Evolutionary conservation across 1,140 invertebrate species (phyloP).

Genomic region (Linepithema humile): DNA sequence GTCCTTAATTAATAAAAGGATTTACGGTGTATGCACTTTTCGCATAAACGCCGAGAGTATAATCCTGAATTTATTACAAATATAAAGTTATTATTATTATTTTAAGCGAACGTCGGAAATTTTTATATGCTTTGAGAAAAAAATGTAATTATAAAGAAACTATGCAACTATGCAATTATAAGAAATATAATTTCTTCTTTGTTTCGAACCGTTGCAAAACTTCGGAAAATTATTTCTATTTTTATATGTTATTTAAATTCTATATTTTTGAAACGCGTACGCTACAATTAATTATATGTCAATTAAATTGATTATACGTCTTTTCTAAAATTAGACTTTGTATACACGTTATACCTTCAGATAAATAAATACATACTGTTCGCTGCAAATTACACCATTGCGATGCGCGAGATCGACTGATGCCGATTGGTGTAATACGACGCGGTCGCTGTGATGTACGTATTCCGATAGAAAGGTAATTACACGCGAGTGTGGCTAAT

Average conservation of each 20-base stretch:
- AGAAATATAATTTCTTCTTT: background rate
- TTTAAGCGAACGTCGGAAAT: background rate
- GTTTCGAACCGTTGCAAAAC: background rate
- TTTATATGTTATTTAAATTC: too few species aligned
- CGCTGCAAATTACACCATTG: background rate
- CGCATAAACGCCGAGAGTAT: background rate
- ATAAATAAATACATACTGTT: background rate
- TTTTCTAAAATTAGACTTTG: background rate
- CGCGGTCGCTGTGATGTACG: background rate
- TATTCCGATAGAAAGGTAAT: background rate
- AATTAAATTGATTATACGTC: too few species aligned
- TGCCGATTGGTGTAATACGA: background rate
- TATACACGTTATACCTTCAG: background rate
- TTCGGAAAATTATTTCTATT: background rate
- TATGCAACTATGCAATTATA: background rate
- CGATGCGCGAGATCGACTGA: background rate
- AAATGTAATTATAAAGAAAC: background rate
- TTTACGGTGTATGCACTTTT: background rate
- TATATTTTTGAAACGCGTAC: too few species aligned
- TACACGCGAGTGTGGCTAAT: constrained; percentile 16
- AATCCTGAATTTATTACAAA: background rate
- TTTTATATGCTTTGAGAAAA: background rate
- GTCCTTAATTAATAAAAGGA: constrained; percentile 12
- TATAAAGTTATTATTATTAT: background rate
- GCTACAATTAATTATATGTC: too few species aligned